Base-by-base conservation (phyloP, 2,888 invertebrate species). In the Drosophila limbata region DNA sequence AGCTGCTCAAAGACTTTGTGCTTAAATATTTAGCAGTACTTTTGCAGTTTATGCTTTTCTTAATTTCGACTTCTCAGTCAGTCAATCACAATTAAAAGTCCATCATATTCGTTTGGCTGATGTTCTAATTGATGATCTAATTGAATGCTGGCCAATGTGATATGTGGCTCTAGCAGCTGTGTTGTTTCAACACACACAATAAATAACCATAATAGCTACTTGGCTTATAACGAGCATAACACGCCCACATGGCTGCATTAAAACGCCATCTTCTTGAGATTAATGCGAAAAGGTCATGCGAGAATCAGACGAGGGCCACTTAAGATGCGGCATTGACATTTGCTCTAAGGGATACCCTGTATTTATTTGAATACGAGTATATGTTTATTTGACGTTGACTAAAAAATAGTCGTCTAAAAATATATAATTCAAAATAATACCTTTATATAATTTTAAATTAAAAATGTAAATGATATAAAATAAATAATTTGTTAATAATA, bases 231-330 rank as follows among this genome's bases (percentile, higher is more conserved):
- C 77, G 71, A 77, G 81, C 68, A 44, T 53, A 71, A 61, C 84
- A 86, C 77, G 66, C 80, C 67, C 62, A 63, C 47, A 59, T 62
- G 63, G 63, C 75, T 64, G 75, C 88, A 84, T 84, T 81, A 88
- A 84, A 88, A 88, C 70, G 75, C 81, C 84, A 88, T 86, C 65
- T 62, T 65, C 87, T 75, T 65, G 79, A 88, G 89, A 84, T 86
- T 84, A 84, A 84, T 84, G 84, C 55, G 82, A 78, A 76, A 78
- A 84, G 87, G 84, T 84, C 84, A 84, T 84, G 84, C 81, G 59
- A 74, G 44, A 57, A 70, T 64, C 62, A 66, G 60, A 61, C 60
- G 69, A 65, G 69, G 53, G 50, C 69, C 57, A 72, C 83, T 73
- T 61, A 11, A 50, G 71, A 47, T 53, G 62, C 69, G 67, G 63